A percentile compares a stretch with the other conserved stretches of the same genome.
These are phyloP conservation scores for Caenorhabditis briggsae DNA, from an alignment of 1,140 invertebrate genomes.

Conservation along the genomic window DNA sequence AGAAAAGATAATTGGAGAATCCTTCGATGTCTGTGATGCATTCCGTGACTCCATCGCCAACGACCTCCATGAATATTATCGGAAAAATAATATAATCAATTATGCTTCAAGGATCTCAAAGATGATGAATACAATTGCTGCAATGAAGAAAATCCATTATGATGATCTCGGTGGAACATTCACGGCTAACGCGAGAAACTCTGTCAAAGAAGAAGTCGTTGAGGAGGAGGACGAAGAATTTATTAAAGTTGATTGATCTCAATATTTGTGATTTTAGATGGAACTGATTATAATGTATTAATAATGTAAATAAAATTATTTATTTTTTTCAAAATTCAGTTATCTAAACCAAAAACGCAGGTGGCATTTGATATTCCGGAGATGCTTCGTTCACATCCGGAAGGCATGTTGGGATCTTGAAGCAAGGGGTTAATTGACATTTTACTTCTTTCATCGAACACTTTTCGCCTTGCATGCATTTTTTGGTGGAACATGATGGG, in stretches of 20 bases:
- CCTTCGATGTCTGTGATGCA: constrained; percentile 3
- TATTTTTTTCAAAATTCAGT: neutral
- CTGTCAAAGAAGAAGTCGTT: neutral
- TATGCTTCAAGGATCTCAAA: constrained; percentile 11
- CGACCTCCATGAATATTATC: constrained; percentile 18
- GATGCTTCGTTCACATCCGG: constrained; percentile 31
- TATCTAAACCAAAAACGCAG: constrained; percentile 27
- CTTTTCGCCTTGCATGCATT: constrained; percentile 5
- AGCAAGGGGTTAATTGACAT: constrained; percentile 23
- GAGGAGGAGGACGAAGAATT: neutral
- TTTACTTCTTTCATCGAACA: constrained; percentile 6
- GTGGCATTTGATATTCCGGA: constrained; percentile 33
- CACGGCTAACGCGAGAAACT: neutral
- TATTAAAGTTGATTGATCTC: constrained; percentile 5
- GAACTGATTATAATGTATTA: too few species aligned
- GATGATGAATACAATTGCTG: constrained; percentile 21
- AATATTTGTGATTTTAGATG: neutral
- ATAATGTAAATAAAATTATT: neutral
- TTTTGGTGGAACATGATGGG: constrained; percentile 22
- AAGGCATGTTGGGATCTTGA: constrained; percentile 33
- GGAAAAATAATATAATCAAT: constrained; percentile 19
- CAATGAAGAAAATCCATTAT: constrained; percentile 34
- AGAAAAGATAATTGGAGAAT: constrained; percentile 14
- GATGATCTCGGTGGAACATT: constrained; percentile 37
- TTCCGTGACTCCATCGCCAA: neutral